Percentiles rank a stretch among this genome's conserved stretches.
Evolutionary conservation across 2,888 invertebrate genomes (phyloP).

Genomic region (Rhagonycha fulva): DNA sequence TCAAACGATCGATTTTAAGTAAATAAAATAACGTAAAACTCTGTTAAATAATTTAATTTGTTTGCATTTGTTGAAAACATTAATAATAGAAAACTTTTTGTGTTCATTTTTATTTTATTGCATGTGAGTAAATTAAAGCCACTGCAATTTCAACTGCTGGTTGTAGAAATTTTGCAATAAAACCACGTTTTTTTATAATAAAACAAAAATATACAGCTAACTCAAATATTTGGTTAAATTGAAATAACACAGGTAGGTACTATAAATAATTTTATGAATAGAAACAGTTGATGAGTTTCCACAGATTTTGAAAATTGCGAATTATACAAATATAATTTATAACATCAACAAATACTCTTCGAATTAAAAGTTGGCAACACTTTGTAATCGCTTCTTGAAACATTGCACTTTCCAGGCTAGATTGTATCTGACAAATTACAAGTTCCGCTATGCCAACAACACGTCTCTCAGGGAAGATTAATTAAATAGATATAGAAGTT

Average conservation of each 20-base stretch:
- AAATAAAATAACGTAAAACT: background rate
- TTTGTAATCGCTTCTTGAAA: constrained; percentile 19
- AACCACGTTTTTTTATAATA: background rate
- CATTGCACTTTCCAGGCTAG: constrained; percentile 28
- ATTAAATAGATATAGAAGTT: constrained; percentile 28
- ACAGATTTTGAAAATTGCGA: background rate
- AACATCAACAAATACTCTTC: constrained; percentile 1
- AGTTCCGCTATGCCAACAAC: constrained; percentile 30
- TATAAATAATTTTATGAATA: background rate
- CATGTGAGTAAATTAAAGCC: background rate
- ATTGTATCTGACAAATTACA: constrained; percentile 30
- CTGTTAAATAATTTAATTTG: background rate
- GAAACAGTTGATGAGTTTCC: too few species aligned
- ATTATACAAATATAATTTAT: background rate
- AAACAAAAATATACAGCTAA: background rate
- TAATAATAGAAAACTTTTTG: background rate
- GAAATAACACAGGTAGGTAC: background rate
- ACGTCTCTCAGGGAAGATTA: constrained; percentile 27
- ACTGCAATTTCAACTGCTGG: background rate
- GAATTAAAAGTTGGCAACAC: background rate
- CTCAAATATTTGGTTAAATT: background rate
- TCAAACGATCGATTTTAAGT: background rate
- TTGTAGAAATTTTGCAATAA: background rate
- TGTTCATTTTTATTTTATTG: background rate
- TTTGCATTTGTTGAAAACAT: background rate